Evolutionary conservation across 2,888 invertebrate genomes (phyloP), one percentile per base, ranked within the genome.

Genomic region (Acanthococcus lagerstroemiae): DNA sequence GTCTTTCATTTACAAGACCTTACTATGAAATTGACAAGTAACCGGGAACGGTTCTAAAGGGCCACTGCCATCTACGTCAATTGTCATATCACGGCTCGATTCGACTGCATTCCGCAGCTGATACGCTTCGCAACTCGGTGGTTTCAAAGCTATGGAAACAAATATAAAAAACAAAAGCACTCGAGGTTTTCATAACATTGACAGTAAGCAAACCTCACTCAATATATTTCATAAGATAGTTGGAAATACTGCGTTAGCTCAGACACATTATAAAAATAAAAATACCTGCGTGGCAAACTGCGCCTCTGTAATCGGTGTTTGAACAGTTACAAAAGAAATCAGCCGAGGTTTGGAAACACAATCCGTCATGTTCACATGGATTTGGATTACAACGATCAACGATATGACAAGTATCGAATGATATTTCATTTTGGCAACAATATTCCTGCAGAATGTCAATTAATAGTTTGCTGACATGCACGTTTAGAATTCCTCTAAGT

Each of bases 61-160:
- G 0, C 96, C 96, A 71, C 95, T 95, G 61, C 95, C 96, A 77
- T 97, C 96, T 17, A 96, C 90, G 77, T 96, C 96, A 69, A 96
- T 87, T 71, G 83, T 83, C 21, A 92, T 84, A 69, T 87, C 84
- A 0, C 86, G 86, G 21, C 83, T 79, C 73, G 87, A 86, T 67
- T 84, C 82, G 46, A 87, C 86, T 0, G 84, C 80, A 74, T 86
- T 86, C 48, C 86, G 85, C 75, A 90, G 88, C 76, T 88, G 87
- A 76, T 86, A 86, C 5, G 91, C 91, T 72, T 86, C 85, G 75
- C 95, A 95, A 0, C 94, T 94, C 22, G 94, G 78, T 7, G 92
- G 86, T 78, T 92, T 86, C 55, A 88, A 79, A 1, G 95, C 86
- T 86, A 74, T 0, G 73, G 71, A 72, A 46, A 55, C 19, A 4